Evolutionary conservation across 2,113 vertebrate genomes (phyloP), one percentile per base, ranked within the genome.

Genomic region (Diadophis punctatus): DNA sequence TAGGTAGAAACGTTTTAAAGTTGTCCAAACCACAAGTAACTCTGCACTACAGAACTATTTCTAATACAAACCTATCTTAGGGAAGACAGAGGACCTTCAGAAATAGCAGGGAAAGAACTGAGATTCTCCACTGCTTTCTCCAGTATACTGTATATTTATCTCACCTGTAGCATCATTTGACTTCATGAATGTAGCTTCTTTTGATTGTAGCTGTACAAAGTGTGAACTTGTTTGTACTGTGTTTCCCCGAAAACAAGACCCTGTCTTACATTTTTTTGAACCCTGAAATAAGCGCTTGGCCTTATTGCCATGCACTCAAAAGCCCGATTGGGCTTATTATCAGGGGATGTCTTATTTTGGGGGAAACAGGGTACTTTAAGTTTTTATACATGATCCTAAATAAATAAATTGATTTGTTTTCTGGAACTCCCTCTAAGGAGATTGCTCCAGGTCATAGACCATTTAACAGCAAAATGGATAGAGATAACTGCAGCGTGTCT

Each of bases 1-100:
- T 34, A 58, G 60, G 63, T 90, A 51, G 53, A 49, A 86, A 93
- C 93, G 96, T 94, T 90, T 53, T 2, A 96, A 55, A n/a, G 92
- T 95, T 94, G 39, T 60, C 95, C 95, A 96, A 96, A 91, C 90
- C 84, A 95, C 94, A n/a, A 94, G 49, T 95, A 53, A 14, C 94
- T 96, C 91, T 95, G 95, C 91, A 27, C 87, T 46, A 53, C 92
- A 96, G 93, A 86, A 0, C 16, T 84, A 55, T 49, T 96, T 91
- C 97, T 86, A 94, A 16, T 87, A 34, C 39, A 93, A 94, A 80
- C 87, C 91, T 95, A 94, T 88, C 95, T 51, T 48, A 87, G 34
- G 27, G 90, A 86, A n/a, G 51, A n/a, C n/a, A 94, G 52, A 49
- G 95, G 23, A n/a, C 93, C n/a, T 93, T 96, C 90, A 89, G 93